A percentile compares a stretch with the other conserved stretches of the same genome.
phyloP scores from a whole-genome alignment of 1,140 invertebrate species.

The Lepidostoma basale region DNA sequence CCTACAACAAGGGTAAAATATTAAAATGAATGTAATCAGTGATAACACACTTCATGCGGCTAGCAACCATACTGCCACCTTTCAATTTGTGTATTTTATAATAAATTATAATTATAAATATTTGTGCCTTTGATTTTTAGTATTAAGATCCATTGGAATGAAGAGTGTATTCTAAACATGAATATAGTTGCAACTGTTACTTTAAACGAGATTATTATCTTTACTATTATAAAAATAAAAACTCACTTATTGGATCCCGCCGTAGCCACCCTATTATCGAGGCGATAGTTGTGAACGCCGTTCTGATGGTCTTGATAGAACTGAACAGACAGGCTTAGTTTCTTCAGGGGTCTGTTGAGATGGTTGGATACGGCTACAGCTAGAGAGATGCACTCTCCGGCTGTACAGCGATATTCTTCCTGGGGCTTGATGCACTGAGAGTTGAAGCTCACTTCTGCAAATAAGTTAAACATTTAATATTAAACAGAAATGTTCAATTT shows the following conservation, averaged over 20 bases:
- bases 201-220: background rate
- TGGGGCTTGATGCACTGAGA: conserved; percentile 69
- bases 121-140: too few species aligned
- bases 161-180: too few species aligned
- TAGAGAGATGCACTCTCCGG: conserved; percentile 77
- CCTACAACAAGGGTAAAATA: too few species aligned
- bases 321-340: conserved; percentile 76
- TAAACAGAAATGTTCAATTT: too few species aligned
- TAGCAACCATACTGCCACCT: too few species aligned
- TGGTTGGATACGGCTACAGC: conserved; percentile 77
- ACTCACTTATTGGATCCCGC: conserved; percentile 80
- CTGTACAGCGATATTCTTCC: conserved; percentile 72
- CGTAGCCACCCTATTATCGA: conserved; percentile 82
- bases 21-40: too few species aligned
- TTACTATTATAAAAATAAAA: conserved; percentile 47
- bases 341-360: conserved; percentile 69
- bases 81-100: too few species aligned
- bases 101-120: too few species aligned
- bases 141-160: too few species aligned
- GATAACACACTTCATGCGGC: too few species aligned
- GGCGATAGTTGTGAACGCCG: conserved; percentile 79
- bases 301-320: conserved; percentile 93
- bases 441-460: conserved; percentile 69
- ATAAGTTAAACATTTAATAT: background rate
- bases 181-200: too few species aligned